Percentiles rank a stretch among this genome's conserved stretches.
Evolutionary conservation across 2,888 invertebrate species (phyloP).

Genomic region (Eurytoma californica): DNA sequence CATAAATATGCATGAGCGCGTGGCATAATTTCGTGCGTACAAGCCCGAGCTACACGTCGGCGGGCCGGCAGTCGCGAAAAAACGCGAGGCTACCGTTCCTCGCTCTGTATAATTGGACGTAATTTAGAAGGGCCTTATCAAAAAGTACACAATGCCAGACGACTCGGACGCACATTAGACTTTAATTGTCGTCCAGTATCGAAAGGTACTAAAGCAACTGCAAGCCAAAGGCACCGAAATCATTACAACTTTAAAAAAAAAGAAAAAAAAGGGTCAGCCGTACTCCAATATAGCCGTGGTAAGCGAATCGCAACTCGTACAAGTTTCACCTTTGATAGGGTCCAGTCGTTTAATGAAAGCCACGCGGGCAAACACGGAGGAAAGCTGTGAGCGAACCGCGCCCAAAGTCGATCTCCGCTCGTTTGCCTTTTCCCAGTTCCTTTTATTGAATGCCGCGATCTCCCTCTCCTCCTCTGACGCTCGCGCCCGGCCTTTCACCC

Average conservation of each 20-base stretch:
- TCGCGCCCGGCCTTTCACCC: not conserved
- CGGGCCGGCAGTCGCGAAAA: too few relatives aligned
- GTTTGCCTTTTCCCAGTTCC: conserved; percentile 26
- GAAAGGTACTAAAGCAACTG: not conserved
- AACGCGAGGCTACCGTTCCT: conserved; percentile 22
- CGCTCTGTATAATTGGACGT: conserved; percentile 49
- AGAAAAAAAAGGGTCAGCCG: too few relatives aligned
- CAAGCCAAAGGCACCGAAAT: not conserved
- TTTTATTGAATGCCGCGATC: conserved; percentile 16
- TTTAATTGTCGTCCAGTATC: conserved; percentile 32
- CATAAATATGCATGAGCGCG: conserved; percentile 56
- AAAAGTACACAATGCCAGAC: conserved; percentile 37
- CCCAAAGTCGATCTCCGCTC: conserved; percentile 5
- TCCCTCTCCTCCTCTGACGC: too few relatives aligned
- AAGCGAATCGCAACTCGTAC: not conserved
- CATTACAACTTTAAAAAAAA: too few relatives aligned
- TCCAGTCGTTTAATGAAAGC: conserved; percentile 38
- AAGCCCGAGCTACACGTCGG: not conserved
- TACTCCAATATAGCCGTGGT: not conserved
- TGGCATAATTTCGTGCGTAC: conserved; percentile 55
- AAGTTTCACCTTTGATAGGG: conserved; percentile 19
- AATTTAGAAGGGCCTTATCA: conserved; percentile 51
- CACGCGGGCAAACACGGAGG: conserved; percentile 28
- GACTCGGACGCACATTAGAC: conserved; percentile 24
- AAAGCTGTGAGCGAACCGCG: not conserved